phyloP scores from a whole-genome alignment of 2,113 vertebrate species.

The Hippoglossus stenolepis region DNA sequence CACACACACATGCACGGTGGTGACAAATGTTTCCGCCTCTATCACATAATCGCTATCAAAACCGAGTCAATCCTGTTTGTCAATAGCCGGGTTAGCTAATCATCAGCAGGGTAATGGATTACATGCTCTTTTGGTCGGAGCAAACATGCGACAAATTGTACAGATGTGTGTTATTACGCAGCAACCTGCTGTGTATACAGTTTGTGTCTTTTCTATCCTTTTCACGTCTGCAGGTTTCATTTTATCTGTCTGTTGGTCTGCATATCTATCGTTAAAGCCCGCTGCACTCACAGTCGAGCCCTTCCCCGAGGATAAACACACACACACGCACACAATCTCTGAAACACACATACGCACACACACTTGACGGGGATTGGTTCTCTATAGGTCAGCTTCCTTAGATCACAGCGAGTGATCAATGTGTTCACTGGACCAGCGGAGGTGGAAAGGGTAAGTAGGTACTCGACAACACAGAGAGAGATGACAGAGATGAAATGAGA shows the following conservation, averaged over 20 bases:
- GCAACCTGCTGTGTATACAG: neutral
- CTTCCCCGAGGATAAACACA: conserved; percentile 26
- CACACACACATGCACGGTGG: conserved; percentile 42
- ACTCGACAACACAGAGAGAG: conserved; percentile 26
- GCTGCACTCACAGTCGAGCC: conserved; percentile 19
- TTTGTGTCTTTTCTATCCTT: conserved; percentile 6
- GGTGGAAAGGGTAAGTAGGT: conserved; percentile 37
- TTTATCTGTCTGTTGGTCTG: conserved; percentile 4
- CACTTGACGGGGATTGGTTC: conserved; percentile 14
- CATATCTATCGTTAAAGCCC: conserved; percentile 2
- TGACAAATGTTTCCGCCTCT: conserved; percentile 55
- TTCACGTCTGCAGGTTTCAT: neutral
- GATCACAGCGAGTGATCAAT: conserved; percentile 59
- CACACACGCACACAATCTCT: neutral
- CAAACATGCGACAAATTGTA: conserved; percentile 37
- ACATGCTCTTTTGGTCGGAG: conserved; percentile 21
- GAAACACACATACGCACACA: neutral
- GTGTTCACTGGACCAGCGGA: conserved; percentile 35
- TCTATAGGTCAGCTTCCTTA: conserved; percentile 59
- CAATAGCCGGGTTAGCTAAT: conserved; percentile 53
- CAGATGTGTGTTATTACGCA: conserved; percentile 10
- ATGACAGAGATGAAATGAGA: conserved; percentile 31
- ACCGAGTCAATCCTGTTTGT: conserved; percentile 44
- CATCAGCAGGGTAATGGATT: conserved; percentile 55
- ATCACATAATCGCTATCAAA: conserved; percentile 53